A percentile compares a stretch with the other conserved stretches of the same genome.
Conservation (phyloP, 2,113 vertebrate species). For the Gadus chalcogrammus region DNA sequence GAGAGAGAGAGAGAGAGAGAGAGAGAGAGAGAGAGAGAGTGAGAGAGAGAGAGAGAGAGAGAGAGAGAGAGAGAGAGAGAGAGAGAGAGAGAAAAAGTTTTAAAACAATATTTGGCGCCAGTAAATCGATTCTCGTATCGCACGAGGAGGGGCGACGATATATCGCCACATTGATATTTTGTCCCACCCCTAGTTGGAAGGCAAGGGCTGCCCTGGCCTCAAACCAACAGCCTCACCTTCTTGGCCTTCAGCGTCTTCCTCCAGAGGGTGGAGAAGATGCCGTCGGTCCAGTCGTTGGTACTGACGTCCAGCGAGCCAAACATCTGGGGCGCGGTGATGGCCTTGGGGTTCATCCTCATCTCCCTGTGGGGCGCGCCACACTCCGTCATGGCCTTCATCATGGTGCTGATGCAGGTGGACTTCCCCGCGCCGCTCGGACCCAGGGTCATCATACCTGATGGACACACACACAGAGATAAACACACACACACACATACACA, state of each 20-base stretch:
- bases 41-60: too few relatives aligned
- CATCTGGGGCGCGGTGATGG: conserved; percentile 85
- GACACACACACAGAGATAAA: neutral
- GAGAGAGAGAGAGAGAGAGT: too few relatives aligned
- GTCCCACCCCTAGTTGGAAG: too few relatives aligned
- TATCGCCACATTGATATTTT: too few relatives aligned
- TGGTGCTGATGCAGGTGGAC: conserved; percentile 77
- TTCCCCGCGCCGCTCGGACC: conserved; percentile 84
- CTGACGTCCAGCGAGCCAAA: conserved; percentile 82
- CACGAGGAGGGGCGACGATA: too few relatives aligned
- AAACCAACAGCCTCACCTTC: conserved; percentile 65
- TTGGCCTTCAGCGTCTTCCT: conserved; percentile 84
- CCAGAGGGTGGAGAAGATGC: conserved; percentile 84
- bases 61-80: too few relatives aligned
- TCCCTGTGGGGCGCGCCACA: conserved; percentile 79
- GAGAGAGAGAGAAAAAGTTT: too few relatives aligned
- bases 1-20: too few relatives aligned
- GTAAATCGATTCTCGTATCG: too few relatives aligned
- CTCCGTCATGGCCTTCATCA: conserved; percentile 83
- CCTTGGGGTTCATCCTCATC: conserved; percentile 89
- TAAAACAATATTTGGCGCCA: too few relatives aligned
- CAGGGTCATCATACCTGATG: conserved; percentile 82
- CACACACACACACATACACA: neutral
- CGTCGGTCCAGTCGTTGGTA: conserved; percentile 89
- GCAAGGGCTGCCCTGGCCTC: too few relatives aligned